Conservation (phyloP, 37 sponge, comb jelly and placozoan species). For the Beroe forskalii region DNA sequence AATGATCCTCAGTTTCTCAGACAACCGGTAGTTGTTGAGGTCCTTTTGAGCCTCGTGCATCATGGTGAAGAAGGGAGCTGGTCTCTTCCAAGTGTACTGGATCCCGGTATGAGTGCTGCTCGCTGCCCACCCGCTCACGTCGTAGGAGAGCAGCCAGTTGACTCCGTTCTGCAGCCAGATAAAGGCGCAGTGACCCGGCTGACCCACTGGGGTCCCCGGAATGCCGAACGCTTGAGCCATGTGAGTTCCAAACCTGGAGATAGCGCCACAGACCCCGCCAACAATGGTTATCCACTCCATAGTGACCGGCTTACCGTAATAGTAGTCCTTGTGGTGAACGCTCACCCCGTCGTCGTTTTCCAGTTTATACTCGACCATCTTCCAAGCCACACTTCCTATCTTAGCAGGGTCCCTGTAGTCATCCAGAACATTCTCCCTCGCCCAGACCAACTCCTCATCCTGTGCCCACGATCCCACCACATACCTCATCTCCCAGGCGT, state of each 20-base stretch:
- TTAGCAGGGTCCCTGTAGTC: neutral
- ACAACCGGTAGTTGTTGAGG: neutral
- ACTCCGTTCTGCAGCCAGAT: neutral
- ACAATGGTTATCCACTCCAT: neutral
- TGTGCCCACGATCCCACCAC: conserved; percentile 26
- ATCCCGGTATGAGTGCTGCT: neutral
- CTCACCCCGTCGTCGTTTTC: neutral
- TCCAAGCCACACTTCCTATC: neutral
- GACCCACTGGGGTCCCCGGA: neutral
- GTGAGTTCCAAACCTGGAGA: neutral
- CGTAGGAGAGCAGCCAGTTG: neutral
- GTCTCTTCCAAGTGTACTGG: neutral
- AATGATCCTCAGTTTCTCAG: neutral
- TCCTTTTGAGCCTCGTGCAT: neutral
- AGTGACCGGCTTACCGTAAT: neutral
- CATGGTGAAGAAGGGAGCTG: neutral
- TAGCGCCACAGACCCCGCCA: conserved; percentile 16
- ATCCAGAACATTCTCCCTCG: neutral
- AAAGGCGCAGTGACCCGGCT: neutral
- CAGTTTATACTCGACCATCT: neutral
- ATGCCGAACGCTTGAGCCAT: conserved; percentile 15
- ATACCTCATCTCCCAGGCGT: neutral
- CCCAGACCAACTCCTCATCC: conserved; percentile 24
- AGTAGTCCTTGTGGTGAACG: neutral
- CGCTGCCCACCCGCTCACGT: neutral